Evolutionary conservation across 2,888 invertebrate genomes (phyloP), one percentile per base, ranked within the genome.

Genomic region (Serripes groenlandicus): DNA sequence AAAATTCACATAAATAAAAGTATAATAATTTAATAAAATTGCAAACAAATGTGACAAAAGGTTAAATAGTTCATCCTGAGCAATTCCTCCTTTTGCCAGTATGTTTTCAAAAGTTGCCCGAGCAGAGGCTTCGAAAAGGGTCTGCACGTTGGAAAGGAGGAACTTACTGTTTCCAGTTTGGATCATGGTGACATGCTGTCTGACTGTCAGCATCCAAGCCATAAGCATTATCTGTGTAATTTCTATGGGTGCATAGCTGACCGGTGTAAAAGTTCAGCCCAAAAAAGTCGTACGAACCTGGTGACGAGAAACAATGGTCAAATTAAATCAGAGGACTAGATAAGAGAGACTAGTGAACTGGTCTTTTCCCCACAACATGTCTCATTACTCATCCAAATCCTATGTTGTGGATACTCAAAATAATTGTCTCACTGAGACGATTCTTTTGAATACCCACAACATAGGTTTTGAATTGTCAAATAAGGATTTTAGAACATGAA

Each of bases 271-370:
- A 28, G 49, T 69, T 81, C 2, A 81, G 49, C 21, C 81, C 81
- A 0, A 84, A 42, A 42, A 84, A 84, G 37, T 84, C 84, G 3
- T 64, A 58, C 3, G 84, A 84, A n/a, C 81, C 84, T 84, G 21
- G 3, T n/a, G 30, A 32, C 34, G 9, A 5, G 49, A 49, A 5
- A 49, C 18, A 49, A 42, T 11, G n/a, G n/a, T n/a, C n/a, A n/a
- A n/a, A n/a, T n/a, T n/a, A n/a, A n/a, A n/a, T n/a, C n/a, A n/a
- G n/a, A n/a, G n/a, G n/a, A n/a, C n/a, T n/a, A n/a, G n/a, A n/a
- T n/a, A 15, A 42, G 42, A 42, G 42, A 42, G 7, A 49, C 21
- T 5, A 49, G 49, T 49, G 7, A 15, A 49, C 49, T n/a, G n/a
- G n/a, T n/a, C n/a, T n/a, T n/a, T n/a, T n/a, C n/a, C n/a, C n/a